Percentiles rank a stretch among this genome's conserved stretches.
These are phyloP conservation scores for Deroptyus accipitrinus DNA, from an alignment of 2,113 vertebrate species.

Conservation along the genomic window DNA sequence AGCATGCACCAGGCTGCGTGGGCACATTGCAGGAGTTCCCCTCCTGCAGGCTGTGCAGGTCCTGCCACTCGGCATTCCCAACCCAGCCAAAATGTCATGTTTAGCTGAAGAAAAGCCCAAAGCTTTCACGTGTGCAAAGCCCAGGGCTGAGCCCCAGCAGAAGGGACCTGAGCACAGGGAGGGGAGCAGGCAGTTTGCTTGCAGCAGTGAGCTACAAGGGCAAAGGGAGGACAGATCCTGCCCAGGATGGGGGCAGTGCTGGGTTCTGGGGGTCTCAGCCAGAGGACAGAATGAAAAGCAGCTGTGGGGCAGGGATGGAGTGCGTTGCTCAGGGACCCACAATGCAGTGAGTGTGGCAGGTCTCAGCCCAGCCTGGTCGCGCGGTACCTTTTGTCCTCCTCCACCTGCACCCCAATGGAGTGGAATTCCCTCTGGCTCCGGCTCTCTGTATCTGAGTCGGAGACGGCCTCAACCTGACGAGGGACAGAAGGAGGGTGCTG, in stretches of 20 bases:
- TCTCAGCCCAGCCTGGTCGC: background rate
- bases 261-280: background rate
- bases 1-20: background rate
- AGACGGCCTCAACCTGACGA: constrained; percentile 90
- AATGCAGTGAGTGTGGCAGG: fast-evolving
- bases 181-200: background rate
- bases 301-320: fast-evolving
- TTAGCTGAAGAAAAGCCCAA: background rate
- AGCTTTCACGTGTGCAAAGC: background rate
- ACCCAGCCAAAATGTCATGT: background rate
- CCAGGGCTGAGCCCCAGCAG: background rate
- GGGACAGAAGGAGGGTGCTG: background rate
- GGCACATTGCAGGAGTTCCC: background rate
- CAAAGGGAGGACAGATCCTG: background rate
- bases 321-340: background rate
- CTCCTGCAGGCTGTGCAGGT: background rate
- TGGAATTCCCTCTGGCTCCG: constrained; percentile 93
- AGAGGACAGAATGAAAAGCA: background rate
- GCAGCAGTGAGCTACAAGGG: fast-evolving
- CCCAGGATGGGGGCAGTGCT: background rate
- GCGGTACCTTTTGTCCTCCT: constrained; percentile 93
- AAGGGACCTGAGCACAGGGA: fast-evolving
- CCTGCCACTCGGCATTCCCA: background rate
- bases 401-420: constrained; percentile 97
- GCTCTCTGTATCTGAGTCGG: constrained; percentile 91